phyloP scores from a whole-genome alignment of 2,797 vertebrate genomes.

The Thalassophryne amazonica region DNA sequence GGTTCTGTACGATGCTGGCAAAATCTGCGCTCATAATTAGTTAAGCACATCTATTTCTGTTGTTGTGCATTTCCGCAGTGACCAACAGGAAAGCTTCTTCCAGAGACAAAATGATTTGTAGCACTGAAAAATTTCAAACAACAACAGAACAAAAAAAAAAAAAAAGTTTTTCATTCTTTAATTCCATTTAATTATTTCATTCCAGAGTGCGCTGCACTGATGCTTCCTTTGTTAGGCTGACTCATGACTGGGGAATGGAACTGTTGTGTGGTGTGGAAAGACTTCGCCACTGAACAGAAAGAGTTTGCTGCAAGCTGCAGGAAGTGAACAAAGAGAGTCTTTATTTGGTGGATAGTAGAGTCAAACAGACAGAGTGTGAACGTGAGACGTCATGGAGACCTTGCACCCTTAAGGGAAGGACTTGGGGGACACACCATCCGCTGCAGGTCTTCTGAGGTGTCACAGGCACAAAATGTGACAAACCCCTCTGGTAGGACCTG shows the following conservation, averaged over 20 bases:
- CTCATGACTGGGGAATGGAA: conserved; percentile 74
- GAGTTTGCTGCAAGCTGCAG: conserved; percentile 57
- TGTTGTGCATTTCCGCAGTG: no score
- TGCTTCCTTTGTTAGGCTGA: conserved; percentile 74
- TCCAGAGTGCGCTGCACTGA: conserved; percentile 59
- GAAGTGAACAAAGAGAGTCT: conserved; percentile 64
- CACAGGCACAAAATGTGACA: conserved; percentile 75
- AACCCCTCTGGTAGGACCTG: conserved; percentile 63
- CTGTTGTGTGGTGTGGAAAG: conserved; percentile 68
- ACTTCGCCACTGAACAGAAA: conserved; percentile 66
- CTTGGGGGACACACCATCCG: conserved; percentile 46
- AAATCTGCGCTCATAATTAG: no score
- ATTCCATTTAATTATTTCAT: no score
- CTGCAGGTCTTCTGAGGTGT: conserved; percentile 68
- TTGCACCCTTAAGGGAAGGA: conserved; percentile 49
- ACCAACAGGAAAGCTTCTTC: no score
- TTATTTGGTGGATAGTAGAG: conserved; percentile 41
- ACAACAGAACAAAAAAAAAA: no score
- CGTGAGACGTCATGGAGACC: conserved; percentile 58
- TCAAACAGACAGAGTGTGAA: conserved; percentile 54
- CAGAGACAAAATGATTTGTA: no score
- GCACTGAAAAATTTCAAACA: no score
- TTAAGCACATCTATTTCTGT: no score
- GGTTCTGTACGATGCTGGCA: no score
- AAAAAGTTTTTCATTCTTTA: conserved; percentile 50